These are phyloP conservation scores for Vimba vimba DNA, from an alignment of 2,113 vertebrate genomes.

Conservation along the genomic window DNA sequence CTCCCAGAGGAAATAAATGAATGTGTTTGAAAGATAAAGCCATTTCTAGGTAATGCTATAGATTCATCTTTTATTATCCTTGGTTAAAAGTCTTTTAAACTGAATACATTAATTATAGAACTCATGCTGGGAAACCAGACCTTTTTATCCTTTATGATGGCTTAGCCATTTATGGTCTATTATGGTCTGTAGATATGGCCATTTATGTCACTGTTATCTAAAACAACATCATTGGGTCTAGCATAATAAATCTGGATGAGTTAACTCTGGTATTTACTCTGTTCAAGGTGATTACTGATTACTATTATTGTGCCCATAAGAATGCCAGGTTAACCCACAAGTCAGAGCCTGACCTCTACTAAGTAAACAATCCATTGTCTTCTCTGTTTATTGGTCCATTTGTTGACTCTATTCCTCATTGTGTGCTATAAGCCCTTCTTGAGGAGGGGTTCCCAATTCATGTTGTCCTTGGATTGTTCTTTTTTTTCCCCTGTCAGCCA, in stretches of 20 bases:
- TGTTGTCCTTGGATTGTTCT: slow-evolving; percentile 57
- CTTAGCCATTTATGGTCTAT: slow-evolving; percentile 10
- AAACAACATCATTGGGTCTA: slow-evolving; percentile 3
- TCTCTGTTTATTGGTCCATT: slow-evolving; percentile 48
- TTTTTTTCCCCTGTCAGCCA: slow-evolving; percentile 33
- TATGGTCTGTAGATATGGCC: not conserved
- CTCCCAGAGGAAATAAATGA: slow-evolving; percentile 31
- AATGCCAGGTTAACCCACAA: slow-evolving; percentile 31
- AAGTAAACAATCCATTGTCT: slow-evolving; percentile 52
- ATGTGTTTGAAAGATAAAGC: slow-evolving; percentile 28
- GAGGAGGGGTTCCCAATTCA: slow-evolving; percentile 36
- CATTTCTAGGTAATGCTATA: not conserved
- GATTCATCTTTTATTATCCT: not conserved
- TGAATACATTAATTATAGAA: not conserved
- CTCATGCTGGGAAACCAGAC: not conserved
- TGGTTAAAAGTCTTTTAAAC: not conserved
- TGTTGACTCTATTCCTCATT: slow-evolving; percentile 23
- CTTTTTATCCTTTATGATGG: not conserved
- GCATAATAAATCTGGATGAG: slow-evolving; percentile 10
- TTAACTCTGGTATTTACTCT: slow-evolving; percentile 31
- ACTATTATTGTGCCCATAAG: slow-evolving; percentile 16
- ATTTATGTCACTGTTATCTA: slow-evolving; percentile 5
- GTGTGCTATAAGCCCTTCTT: slow-evolving; percentile 24
- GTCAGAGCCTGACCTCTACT: slow-evolving; percentile 38
- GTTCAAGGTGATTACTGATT: slow-evolving; percentile 34